Evolutionary conservation across 2,113 vertebrate species (phyloP).

Genomic region (Lagenorhynchus albirostris): DNA sequence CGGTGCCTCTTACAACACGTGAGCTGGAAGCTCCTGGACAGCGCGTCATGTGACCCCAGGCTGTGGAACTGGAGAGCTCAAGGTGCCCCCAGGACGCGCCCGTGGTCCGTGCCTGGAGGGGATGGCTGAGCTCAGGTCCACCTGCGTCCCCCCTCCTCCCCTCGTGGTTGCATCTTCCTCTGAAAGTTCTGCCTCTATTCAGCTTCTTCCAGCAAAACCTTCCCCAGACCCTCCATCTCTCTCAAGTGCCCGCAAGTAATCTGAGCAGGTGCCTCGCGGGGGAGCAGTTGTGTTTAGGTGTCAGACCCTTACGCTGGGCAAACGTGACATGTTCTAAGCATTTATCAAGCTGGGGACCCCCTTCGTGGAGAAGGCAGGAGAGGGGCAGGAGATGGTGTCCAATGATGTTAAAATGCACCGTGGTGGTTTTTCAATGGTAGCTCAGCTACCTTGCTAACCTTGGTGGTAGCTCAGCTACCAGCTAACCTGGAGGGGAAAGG

Average conservation of each 20-base stretch:
- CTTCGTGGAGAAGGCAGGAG: accelerated
- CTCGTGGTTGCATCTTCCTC: neutral
- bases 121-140: neutral
- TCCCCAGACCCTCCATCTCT: neutral
- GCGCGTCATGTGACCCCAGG: neutral
- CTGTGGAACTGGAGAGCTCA: too few relatives aligned
- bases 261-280: neutral
- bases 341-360: neutral
- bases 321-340: accelerated
- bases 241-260: neutral
- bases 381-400: accelerated
- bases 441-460: too few relatives aligned
- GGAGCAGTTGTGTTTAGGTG: too few relatives aligned
- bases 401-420: neutral
- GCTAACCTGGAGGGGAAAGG: neutral
- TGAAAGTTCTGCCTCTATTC: neutral
- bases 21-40: too few relatives aligned
- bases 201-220: neutral
- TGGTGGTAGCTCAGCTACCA: accelerated
- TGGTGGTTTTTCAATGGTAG: too few relatives aligned
- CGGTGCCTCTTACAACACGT: accelerated
- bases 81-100: too few relatives aligned
- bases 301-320: neutral
- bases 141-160: neutral
- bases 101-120: too few relatives aligned